These are phyloP conservation scores for Drosophila virilis DNA, from an alignment of 1,140 invertebrate genomes.

Conservation along the genomic window DNA sequence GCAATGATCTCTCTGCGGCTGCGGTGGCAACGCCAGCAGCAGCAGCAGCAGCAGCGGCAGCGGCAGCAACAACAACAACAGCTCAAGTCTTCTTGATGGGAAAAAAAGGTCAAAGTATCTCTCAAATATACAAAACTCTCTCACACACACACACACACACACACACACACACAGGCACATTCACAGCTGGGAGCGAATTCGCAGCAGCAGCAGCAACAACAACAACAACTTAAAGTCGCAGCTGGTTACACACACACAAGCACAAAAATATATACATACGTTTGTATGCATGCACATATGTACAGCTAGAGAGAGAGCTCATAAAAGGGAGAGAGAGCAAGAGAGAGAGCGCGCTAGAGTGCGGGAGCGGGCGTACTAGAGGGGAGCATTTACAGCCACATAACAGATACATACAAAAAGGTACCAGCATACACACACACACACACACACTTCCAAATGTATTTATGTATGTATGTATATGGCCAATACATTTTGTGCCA, in stretches of 20 bases:
- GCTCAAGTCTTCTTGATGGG: slow-evolving; percentile 68
- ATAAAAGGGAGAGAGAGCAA: slow-evolving; percentile 8
- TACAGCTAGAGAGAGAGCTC: slow-evolving; percentile 18
- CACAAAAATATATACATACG: slow-evolving; percentile 14
- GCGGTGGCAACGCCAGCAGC: slow-evolving; percentile 10
- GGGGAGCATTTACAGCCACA: slow-evolving; percentile 26
- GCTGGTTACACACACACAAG: slow-evolving; percentile 62
- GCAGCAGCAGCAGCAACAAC: slow-evolving; percentile 37
- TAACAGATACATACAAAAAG: slow-evolving; percentile 47
- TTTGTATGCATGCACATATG: slow-evolving; percentile 3
- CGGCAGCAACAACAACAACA: slow-evolving; percentile 22
- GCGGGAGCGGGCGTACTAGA: neutral
- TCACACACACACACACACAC: slow-evolving; percentile 17
- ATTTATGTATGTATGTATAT: slow-evolving; percentile 23
- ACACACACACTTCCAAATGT: neutral
- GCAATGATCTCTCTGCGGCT: slow-evolving; percentile 63
- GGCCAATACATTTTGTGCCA: slow-evolving; percentile 45
- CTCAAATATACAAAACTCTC: slow-evolving; percentile 30
- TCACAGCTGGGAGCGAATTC: slow-evolving; percentile 42
- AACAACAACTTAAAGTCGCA: slow-evolving; percentile 60
- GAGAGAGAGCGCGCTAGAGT: neutral
- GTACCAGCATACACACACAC: slow-evolving; percentile 19
- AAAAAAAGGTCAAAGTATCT: slow-evolving; percentile 74
- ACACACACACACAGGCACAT: slow-evolving; percentile 21
- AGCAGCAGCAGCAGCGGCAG: slow-evolving; percentile 1